Percentiles rank a stretch among this genome's conserved stretches.
Evolutionary conservation across 2,113 vertebrate genomes (phyloP).

Genomic region (Colinus virginianus): DNA sequence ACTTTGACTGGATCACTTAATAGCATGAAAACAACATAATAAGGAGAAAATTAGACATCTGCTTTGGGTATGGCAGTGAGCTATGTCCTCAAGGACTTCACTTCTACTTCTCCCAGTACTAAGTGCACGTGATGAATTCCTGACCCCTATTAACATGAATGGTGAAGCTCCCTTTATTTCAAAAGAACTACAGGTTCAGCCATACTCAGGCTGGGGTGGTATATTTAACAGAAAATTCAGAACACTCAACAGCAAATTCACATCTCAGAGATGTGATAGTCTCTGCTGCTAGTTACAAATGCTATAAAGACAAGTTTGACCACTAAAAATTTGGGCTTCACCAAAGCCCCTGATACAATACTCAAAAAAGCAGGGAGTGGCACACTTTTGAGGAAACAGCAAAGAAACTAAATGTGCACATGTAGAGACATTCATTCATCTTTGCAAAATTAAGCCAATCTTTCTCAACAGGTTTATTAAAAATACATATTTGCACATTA

Average conservation of each 20-base stretch:
- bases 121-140: neutral
- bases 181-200: neutral
- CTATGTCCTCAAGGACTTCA: neutral
- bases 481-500: neutral
- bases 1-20: conserved; percentile 51
- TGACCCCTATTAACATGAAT: neutral
- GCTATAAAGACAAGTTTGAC: neutral
- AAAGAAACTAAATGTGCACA: neutral
- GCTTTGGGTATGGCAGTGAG: conserved; percentile 5
- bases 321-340: neutral
- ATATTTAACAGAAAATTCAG: too few species aligned
- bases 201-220: neutral
- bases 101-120: neutral
- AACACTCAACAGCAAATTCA: neutral
- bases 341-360: neutral
- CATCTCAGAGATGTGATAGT: neutral
- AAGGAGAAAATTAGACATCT: conserved; percentile 52
- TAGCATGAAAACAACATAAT: conserved; percentile 60
- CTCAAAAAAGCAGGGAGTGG: neutral
- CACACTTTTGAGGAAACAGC: neutral
- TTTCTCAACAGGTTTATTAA: neutral
- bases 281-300: neutral
- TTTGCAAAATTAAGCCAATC: neutral
- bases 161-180: neutral
- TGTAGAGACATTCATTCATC: neutral